Percentiles rank a stretch among this genome's conserved stretches.
phyloP scores from a whole-genome alignment of 1,140 invertebrate species.

The Sarcophaga peregrina region DNA sequence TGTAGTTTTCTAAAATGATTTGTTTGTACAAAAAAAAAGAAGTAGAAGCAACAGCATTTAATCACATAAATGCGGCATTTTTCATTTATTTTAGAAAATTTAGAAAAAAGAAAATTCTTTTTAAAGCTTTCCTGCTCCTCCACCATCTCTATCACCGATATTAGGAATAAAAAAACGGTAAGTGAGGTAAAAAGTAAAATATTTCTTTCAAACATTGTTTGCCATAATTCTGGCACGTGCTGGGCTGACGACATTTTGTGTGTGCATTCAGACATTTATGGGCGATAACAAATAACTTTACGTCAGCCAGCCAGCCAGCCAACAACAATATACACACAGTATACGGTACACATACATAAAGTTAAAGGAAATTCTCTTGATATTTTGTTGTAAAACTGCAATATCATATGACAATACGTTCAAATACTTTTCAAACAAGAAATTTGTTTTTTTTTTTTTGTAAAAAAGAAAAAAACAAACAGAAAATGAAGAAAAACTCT shows the following conservation, averaged over 20 bases:
- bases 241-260: not conserved
- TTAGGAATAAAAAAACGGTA: not conserved
- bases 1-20: no score
- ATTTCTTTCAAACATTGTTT: not conserved
- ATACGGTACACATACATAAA: not conserved
- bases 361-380: not conserved
- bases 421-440: no score
- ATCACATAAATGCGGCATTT: not conserved
- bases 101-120: no score
- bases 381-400: slow-evolving; percentile 31
- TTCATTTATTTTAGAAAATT: not conserved
- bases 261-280: slow-evolving; percentile 2
- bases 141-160: no score
- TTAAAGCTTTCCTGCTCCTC: no score
- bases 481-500: not conserved
- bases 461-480: no score
- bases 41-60: no score
- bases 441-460: no score
- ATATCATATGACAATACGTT: slow-evolving; percentile 30
- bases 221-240: slow-evolving; percentile 2
- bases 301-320: not conserved
- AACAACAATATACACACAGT: not conserved
- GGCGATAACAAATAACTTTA: slow-evolving; percentile 18
- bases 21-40: no score
- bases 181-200: no score